Evolutionary conservation across 2,113 vertebrate species (phyloP).

Genomic region (Chascanopsetta lugubris): DNA sequence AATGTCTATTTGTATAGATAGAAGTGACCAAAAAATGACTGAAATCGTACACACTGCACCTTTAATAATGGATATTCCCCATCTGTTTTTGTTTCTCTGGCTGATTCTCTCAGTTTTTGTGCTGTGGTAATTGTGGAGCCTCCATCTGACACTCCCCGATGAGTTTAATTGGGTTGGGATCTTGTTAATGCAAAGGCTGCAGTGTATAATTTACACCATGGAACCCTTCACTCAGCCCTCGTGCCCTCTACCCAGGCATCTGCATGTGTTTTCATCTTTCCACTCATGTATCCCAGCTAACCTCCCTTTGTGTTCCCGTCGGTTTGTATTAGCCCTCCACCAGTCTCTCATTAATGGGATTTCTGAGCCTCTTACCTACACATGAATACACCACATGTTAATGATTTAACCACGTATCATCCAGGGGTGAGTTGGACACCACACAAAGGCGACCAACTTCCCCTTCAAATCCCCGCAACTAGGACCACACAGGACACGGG

Average conservation of each 20-base stretch:
- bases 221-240: neutral
- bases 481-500: slow-evolving; percentile 18
- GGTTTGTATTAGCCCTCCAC: neutral
- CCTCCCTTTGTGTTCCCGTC: neutral
- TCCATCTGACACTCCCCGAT: neutral
- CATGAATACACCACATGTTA: slow-evolving; percentile 6
- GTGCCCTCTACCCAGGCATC: neutral
- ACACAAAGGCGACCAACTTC: slow-evolving; percentile 4
- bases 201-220: neutral
- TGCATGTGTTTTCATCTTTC: neutral
- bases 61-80: no score
- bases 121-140: neutral
- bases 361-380: slow-evolving; percentile 3
- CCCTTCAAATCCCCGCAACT: slow-evolving; percentile 4
- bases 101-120: neutral
- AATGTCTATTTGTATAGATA: no score
- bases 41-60: no score
- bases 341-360: neutral
- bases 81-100: neutral
- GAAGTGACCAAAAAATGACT: no score
- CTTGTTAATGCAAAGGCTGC: neutral
- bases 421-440: neutral
- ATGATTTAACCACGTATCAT: slow-evolving; percentile 8
- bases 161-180: neutral
- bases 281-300: neutral